Evolutionary conservation across 1,140 invertebrate genomes (phyloP).

Genomic region (Belonocnema kinseyi): DNA sequence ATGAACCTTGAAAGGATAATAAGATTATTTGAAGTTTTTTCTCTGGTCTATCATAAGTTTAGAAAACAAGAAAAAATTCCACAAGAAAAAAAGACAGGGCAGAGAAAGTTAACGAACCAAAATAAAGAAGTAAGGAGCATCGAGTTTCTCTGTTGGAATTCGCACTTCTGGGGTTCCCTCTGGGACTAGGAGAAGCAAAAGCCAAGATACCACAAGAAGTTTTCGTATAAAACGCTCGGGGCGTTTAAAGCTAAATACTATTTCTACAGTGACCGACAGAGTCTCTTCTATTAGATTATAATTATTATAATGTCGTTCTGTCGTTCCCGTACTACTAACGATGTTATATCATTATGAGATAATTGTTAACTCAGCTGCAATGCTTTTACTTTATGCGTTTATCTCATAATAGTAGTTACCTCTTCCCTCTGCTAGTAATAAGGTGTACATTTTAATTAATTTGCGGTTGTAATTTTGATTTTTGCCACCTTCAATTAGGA

Average conservation of each 20-base stretch:
- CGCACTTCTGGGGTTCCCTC: background rate
- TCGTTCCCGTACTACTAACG: constrained; percentile 56
- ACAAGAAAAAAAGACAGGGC: too few species aligned
- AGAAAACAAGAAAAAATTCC: too few species aligned
- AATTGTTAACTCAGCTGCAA: constrained; percentile 51
- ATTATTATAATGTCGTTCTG: constrained; percentile 60
- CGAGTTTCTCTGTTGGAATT: background rate
- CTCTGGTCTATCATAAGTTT: too few species aligned
- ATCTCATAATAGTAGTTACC: constrained; percentile 47
- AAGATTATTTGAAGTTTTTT: too few species aligned
- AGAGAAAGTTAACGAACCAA: too few species aligned
- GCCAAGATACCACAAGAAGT: constrained; percentile 28
- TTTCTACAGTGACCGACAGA: constrained; percentile 43
- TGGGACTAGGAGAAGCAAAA: background rate
- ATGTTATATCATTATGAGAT: constrained; percentile 60
- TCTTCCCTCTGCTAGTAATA: constrained; percentile 7
- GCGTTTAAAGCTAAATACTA: constrained; percentile 43
- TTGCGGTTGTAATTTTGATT: too few species aligned
- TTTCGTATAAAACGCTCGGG: constrained; percentile 30
- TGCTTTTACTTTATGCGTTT: constrained; percentile 54
- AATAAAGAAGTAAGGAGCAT: background rate
- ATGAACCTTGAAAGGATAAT: too few species aligned
- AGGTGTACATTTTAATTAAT: too few species aligned
- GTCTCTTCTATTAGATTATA: constrained; percentile 58
- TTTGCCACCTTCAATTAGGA: too few species aligned